A percentile compares a stretch with the other conserved stretches of the same genome.
These are phyloP conservation scores for Urosaurus nigricauda DNA, from an alignment of 2,797 vertebrate species.

Conservation along the genomic window DNA sequence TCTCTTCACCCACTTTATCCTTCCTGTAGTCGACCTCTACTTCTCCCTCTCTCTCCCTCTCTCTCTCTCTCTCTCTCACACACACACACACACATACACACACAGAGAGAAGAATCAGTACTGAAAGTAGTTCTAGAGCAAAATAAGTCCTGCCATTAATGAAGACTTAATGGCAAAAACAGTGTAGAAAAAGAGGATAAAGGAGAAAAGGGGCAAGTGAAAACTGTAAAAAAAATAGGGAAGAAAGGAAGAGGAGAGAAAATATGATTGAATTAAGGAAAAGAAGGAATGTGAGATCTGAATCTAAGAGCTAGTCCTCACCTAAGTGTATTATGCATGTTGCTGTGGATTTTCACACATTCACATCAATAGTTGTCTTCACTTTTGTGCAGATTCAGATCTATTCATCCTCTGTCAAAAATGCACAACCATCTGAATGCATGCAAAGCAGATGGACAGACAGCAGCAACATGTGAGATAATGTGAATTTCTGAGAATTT, in stretches of 20 bases:
- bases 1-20: slow-evolving; percentile 18
- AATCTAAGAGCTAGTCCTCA: background rate
- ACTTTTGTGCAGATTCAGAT: too few relatives aligned
- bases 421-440: too few relatives aligned
- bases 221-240: too few relatives aligned
- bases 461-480: too few relatives aligned
- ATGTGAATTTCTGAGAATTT: too few relatives aligned
- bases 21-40: background rate
- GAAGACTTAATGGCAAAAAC: background rate
- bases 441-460: too few relatives aligned
- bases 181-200: background rate
- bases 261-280: background rate
- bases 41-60: background rate
- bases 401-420: too few relatives aligned
- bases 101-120: background rate
- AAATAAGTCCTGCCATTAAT: background rate
- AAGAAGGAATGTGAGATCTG: background rate
- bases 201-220: background rate
- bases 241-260: background rate
- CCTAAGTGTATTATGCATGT: too few relatives aligned
- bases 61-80: background rate
- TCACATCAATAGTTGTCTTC: too few relatives aligned
- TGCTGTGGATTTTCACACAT: too few relatives aligned
- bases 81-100: background rate
- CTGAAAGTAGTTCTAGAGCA: background rate